Base-by-base conservation (phyloP, 1,140 invertebrate species). In the Homalodisca vitripennis region DNA sequence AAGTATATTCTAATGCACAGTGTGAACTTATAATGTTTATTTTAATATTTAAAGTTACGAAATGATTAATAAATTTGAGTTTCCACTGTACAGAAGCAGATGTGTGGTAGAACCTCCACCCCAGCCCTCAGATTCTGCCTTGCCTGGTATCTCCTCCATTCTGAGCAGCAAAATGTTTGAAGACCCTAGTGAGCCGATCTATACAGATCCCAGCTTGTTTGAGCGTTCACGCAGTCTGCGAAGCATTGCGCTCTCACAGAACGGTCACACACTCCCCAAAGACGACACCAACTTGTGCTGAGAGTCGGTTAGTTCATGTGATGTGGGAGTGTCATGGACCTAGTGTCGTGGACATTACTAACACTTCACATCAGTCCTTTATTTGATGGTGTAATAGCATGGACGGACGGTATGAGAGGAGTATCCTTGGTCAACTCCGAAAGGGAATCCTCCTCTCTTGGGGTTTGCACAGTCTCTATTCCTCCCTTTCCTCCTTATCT, bases 171-270 rank as follows among this genome's bases (percentile, higher is more conserved):
- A 70, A 53, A 64, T 66, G 26, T 92, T 90, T 72, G 87, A 91
- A 74, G 93, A 95, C 79, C 92, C 92, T 12, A 95, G 92, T 75
- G 94, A 95, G 78, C 93, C 93, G 1, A 95, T 96, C 71, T 96
- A 95, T 78, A 95, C 93, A 0, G 93, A 95, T 80, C 93, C 93
- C 0, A 94, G 93, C 1, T 81, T 95, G 12, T 95, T 96, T 75
- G 93, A 96, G 81, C 84, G 92, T 75, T 88, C 91, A 55, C 78
- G 91, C 73, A 85, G 85, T 72, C 78, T 88, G 72, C 78, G 87
- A 41, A 74, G 73, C 32, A 72, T 74, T 27, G 73, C 73, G n/a
- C 51, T 74, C n/a, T 51, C 67, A 13, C 68, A 69, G 30, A 29
- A 57, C 17, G 68, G 57, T 12, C 68, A 69, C 32, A 32, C 48